Conservation (phyloP, 2,797 vertebrate genomes). For the Melanotaenia trifasciata region DNA sequence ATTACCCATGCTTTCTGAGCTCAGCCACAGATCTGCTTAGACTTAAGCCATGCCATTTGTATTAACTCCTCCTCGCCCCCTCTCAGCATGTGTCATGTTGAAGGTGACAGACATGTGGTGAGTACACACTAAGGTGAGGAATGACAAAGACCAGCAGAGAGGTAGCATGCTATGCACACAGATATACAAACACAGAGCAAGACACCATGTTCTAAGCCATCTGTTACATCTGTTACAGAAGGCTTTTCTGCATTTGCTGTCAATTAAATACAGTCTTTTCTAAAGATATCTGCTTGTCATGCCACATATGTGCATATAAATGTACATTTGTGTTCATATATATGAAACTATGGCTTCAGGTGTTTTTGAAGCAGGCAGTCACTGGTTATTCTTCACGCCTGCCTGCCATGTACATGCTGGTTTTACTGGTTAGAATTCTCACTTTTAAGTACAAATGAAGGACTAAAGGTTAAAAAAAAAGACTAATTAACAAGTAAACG, state of each 20-base stretch:
- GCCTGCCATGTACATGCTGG: slow-evolving; percentile 21
- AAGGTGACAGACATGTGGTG: slow-evolving; percentile 51
- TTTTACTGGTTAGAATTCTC: slow-evolving; percentile 42
- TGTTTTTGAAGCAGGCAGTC: slow-evolving; percentile 48
- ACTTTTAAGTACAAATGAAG: slow-evolving; percentile 5
- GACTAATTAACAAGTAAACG: not conserved
- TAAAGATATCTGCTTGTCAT: slow-evolving; percentile 10
- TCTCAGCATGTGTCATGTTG: slow-evolving; percentile 51
- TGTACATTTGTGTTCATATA: not conserved
- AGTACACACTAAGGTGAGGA: slow-evolving; percentile 21
- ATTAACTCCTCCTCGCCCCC: slow-evolving; percentile 25
- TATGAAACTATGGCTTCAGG: slow-evolving; percentile 10
- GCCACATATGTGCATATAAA: not conserved
- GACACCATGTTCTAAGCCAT: slow-evolving; percentile 60
- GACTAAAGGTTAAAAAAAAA: slow-evolving; percentile 6
- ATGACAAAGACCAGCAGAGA: slow-evolving; percentile 32
- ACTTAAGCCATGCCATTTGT: slow-evolving; percentile 30
- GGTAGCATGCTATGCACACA: slow-evolving; percentile 35
- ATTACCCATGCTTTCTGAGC: slow-evolving; percentile 21
- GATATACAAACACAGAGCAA: slow-evolving; percentile 19
- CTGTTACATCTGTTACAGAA: slow-evolving; percentile 46
- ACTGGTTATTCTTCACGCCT: slow-evolving; percentile 51
- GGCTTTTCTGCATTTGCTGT: slow-evolving; percentile 37
- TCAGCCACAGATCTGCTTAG: slow-evolving; percentile 34
- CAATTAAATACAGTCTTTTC: slow-evolving; percentile 42